A percentile compares a stretch with the other conserved stretches of the same genome.
phyloP scores from a whole-genome alignment of 2,797 vertebrate genomes.

The Odontamblyopus rebecca region DNA sequence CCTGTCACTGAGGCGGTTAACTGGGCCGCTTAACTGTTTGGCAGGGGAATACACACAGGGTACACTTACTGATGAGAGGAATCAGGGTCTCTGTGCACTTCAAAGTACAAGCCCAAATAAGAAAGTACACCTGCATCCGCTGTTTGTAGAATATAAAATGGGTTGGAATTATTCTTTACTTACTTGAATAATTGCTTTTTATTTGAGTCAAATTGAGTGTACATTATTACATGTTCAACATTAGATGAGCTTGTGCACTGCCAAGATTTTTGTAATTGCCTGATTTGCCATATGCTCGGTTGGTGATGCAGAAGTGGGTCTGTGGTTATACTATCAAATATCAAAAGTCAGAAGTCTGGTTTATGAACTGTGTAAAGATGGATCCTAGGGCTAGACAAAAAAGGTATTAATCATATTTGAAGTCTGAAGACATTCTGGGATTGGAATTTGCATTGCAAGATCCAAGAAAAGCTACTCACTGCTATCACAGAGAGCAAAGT shows the following conservation, averaged over 20 bases:
- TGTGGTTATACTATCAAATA: too few relatives aligned
- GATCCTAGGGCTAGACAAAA: too few relatives aligned
- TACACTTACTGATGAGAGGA: slow-evolving; percentile 41
- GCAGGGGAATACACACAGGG: slow-evolving; percentile 40
- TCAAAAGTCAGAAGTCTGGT: too few relatives aligned
- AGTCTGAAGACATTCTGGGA: too few relatives aligned
- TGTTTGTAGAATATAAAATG: slow-evolving; percentile 8
- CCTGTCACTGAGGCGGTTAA: slow-evolving; percentile 61
- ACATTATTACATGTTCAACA: not conserved
- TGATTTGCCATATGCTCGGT: not conserved
- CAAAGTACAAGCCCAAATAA: slow-evolving; percentile 43
- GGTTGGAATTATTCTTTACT: not conserved
- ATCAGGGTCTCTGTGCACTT: slow-evolving; percentile 33
- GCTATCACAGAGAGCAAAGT: too few relatives aligned
- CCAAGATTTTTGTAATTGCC: not conserved
- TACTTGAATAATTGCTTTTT: not conserved
- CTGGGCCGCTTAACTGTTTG: slow-evolving; percentile 49
- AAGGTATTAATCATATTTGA: too few relatives aligned
- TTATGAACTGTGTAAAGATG: too few relatives aligned
- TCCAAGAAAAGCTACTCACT: too few relatives aligned
- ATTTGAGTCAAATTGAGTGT: not conserved
- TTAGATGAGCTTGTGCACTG: not conserved
- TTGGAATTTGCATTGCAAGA: too few relatives aligned
- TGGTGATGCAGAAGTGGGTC: not conserved
- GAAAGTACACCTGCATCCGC: slow-evolving; percentile 26